These are phyloP conservation scores for Lepidochitona cinerea DNA, from an alignment of 2,888 invertebrate genomes.

Conservation along the genomic window DNA sequence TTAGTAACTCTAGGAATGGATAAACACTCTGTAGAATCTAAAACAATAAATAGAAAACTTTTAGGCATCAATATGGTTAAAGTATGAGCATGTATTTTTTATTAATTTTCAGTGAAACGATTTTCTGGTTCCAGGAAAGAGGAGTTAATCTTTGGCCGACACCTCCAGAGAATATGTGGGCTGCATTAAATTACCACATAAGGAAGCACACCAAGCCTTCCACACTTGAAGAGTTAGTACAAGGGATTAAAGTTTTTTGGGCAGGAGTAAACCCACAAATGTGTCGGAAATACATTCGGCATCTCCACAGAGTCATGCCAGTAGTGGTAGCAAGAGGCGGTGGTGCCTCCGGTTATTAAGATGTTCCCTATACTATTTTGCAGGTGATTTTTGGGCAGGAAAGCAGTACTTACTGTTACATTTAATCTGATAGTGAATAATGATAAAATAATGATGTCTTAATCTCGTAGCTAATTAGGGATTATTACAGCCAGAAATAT, in stretches of 20 bases:
- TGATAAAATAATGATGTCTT: too few relatives aligned
- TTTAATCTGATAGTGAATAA: too few relatives aligned
- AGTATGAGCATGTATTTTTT: not conserved
- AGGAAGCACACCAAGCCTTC: not conserved
- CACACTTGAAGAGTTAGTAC: not conserved
- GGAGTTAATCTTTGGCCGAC: not conserved
- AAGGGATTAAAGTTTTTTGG: not conserved
- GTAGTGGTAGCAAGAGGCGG: not conserved
- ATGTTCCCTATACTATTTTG: too few relatives aligned
- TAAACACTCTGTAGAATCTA: not conserved
- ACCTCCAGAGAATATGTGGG: not conserved
- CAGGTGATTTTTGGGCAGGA: too few relatives aligned
- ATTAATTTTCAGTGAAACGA: not conserved
- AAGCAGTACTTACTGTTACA: too few relatives aligned
- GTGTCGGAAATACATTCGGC: not conserved
- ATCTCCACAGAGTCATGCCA: conserved; percentile 1
- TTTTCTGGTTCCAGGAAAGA: not conserved
- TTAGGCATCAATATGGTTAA: too few relatives aligned
- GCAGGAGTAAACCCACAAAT: not conserved
- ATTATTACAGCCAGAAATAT: too few relatives aligned
- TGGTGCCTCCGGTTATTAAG: not conserved
- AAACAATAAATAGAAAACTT: too few relatives aligned
- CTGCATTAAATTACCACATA: not conserved
- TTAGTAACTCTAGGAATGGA: not conserved
- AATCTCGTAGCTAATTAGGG: too few relatives aligned